Conservation (phyloP, 2,888 invertebrate species). For the Slavum lentiscoides region DNA sequence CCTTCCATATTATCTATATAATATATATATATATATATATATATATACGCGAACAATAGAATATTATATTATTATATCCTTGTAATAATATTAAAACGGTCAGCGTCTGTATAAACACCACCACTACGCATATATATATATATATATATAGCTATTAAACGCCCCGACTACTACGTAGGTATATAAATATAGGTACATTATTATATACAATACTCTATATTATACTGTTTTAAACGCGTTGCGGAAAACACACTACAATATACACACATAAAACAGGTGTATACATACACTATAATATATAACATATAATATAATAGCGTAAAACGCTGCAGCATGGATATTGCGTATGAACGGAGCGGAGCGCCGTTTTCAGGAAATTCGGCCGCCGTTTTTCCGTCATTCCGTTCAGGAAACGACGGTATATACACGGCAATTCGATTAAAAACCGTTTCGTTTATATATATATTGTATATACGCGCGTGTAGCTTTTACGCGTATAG, state of each 20-base stretch:
- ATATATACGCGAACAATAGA: slow-evolving; percentile 24
- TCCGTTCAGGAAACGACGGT: slow-evolving; percentile 44
- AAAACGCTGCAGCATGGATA: too few relatives aligned
- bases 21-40: too few relatives aligned
- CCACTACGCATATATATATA: too few relatives aligned
- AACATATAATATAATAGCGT: too few relatives aligned
- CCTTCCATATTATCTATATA: too few relatives aligned
- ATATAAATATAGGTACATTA: background rate
- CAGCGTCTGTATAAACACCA: background rate
- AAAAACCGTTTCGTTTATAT: slow-evolving; percentile 54
- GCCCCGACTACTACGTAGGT: background rate
- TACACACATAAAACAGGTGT: slow-evolving; percentile 39
- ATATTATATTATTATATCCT: background rate
- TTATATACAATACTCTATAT: too few relatives aligned
- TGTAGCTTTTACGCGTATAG: slow-evolving; percentile 24
- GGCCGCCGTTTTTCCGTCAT: slow-evolving; percentile 36
- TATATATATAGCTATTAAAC: background rate
- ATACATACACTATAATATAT: background rate
- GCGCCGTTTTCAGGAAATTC: slow-evolving; percentile 50
- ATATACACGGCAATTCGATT: slow-evolving; percentile 52
- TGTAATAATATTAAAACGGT: slow-evolving; percentile 33
- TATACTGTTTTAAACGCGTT: slow-evolving; percentile 29
- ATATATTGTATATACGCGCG: background rate
- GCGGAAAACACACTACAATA: slow-evolving; percentile 33
- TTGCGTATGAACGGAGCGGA: too few relatives aligned